Evolutionary conservation across 1,140 invertebrate genomes (phyloP), one percentile per base, ranked within the genome.

Genomic region (Leguminivora glycinivorella): DNA sequence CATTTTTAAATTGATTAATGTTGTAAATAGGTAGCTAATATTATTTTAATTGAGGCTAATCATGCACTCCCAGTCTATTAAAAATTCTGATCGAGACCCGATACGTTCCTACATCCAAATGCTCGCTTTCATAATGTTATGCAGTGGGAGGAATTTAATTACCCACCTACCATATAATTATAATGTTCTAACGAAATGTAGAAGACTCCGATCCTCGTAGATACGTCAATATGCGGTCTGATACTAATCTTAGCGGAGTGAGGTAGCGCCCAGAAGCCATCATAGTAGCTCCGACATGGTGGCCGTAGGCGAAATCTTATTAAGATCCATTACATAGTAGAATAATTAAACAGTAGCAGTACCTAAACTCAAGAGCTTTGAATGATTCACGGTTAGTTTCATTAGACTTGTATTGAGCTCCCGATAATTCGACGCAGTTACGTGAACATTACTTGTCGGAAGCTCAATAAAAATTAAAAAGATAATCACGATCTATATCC

Each of bases 141-240:
- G 26, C 25, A 63, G 26, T 63, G 9, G 58, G 24, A 63, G 58
- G 58, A 63, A 63, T 63, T 63, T 63, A 63, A 63, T 63, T 63
- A 63, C 4, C 25, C 58, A 17, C 58, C 58, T 63, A 63, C 58
- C 58, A 31, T 29, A 10, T 63, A 63, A 63, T 63, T 63, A 63
- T 63, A 29, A 63, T 63, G 58, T 63, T 63, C 26, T 63, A 63
- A 63, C 26, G 58, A 63, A 63, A 63, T 29, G 24, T 63, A 63
- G 4, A 63, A 31, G 26, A 25, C 58, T 63, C 26, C 58, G 58
- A 63, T 63, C 58, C 58, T 63, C 56, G 56, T 63, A 63, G 58
- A 63, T 63, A 63, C 58, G 58, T 63, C 58, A 63, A 12, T 63
- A 63, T 63, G 58, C 25, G 26, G 58, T 29, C 58, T 29, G 58